Evolutionary conservation across 2,797 vertebrate genomes (phyloP), one percentile per base, ranked within the genome.

Genomic region (Erpetoichthys calabaricus): DNA sequence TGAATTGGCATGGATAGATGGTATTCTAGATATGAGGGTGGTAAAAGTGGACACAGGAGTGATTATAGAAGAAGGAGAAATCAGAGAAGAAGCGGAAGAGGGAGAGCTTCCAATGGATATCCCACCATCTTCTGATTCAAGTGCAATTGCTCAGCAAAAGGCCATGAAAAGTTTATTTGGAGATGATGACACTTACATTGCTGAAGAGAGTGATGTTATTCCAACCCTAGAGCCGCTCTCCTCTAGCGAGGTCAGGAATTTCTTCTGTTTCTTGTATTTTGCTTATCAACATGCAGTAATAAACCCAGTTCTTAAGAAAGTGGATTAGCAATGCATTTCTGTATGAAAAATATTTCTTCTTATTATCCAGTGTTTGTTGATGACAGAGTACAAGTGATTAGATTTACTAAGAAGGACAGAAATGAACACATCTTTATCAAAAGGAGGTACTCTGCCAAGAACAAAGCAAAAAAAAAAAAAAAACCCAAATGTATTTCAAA

Each of bases 31-130:
- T 75, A 98, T 98, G 94, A 82, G 94, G 2, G 93, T 99, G 60
- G 91, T 91, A 2, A 97, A 95, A 76, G 96, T 98, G 68, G 94
- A 98, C 78, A 99, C 89, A 0, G 94, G 96, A 3, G 94, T 99
- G 62, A 86, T 98, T 76, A 75, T 88, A 58, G 94, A 98, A 79
- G 91, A 94, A 63, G 92, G 92, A 3, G 83, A 89, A 7, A 56
- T 80, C 51, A 89, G 83, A 62, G 96, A 98, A 3, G 91, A 93
- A 2, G 68, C 50, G 0, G 91, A 97, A 63, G 93, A 97, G 1
- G 57, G 73, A 0, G 94, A 97, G 55, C 79, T 86, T 76, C 75
- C 86, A 57, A 89, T 92, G 80, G 94, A 97, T 0, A 41, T 78
- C 3, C 74, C 82, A 1, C 64, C 70, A 1, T 62, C 8, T 53